Evolutionary conservation across 2,888 invertebrate species (phyloP).

Genomic region (Coelopa pilipes): DNA sequence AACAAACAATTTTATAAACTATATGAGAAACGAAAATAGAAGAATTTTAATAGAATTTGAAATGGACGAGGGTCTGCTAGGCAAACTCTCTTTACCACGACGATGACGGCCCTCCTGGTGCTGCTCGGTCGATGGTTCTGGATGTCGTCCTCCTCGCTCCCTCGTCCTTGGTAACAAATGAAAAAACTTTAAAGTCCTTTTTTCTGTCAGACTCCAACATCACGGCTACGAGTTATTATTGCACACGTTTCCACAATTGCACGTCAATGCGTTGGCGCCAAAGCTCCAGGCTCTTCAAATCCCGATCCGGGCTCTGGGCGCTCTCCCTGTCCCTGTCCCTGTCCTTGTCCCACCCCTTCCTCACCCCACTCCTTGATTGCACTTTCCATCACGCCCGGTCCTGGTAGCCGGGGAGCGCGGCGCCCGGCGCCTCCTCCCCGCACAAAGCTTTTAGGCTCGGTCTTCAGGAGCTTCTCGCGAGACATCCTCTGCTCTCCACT

Average conservation of each 20-base stretch:
- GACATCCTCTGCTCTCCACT: too few species aligned
- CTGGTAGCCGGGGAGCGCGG: conserved; percentile 36
- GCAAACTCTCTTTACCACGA: background rate
- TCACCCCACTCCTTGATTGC: conserved; percentile 46
- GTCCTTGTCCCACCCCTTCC: background rate
- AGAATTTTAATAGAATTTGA: conserved; percentile 13
- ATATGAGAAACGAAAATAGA: background rate
- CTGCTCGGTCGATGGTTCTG: background rate
- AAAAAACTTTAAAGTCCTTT: conserved; percentile 36
- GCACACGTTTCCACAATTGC: conserved; percentile 27
- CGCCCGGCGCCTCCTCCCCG: background rate
- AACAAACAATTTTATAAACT: conserved; percentile 1
- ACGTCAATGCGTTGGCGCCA: conserved; percentile 2
- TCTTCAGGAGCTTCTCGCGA: conserved; percentile 42
- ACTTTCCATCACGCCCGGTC: conserved; percentile 54
- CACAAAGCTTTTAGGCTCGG: conserved; percentile 44
- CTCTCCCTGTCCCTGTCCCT: background rate
- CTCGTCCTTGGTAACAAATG: conserved; percentile 24
- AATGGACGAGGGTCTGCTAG: background rate
- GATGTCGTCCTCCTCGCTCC: background rate
- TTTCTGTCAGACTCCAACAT: conserved; percentile 34
- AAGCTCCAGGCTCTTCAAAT: background rate
- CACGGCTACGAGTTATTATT: conserved; percentile 25
- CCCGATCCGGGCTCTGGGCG: background rate
- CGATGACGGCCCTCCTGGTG: background rate